These are phyloP conservation scores for Augochlorella aurata DNA, from an alignment of 2,888 invertebrate genomes.

Conservation along the genomic window DNA sequence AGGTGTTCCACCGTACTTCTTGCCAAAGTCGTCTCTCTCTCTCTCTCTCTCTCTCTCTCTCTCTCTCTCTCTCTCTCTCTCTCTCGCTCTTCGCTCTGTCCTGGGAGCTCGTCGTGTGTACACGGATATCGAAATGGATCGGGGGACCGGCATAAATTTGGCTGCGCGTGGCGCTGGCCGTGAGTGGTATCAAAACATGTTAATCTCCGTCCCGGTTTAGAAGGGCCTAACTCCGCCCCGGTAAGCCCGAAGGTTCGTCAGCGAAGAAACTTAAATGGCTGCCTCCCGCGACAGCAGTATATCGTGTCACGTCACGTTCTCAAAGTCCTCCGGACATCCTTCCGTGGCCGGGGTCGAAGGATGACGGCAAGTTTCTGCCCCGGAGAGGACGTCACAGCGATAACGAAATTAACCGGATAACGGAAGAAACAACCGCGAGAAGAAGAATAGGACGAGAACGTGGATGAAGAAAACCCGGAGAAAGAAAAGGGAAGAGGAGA, in stretches of 20 bases:
- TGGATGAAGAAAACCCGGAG: neutral
- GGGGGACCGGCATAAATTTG: conserved; percentile 62
- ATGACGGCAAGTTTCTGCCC: neutral
- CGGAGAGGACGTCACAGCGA: neutral
- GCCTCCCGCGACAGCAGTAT: conserved; percentile 37
- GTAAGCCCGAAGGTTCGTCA: conserved; percentile 56
- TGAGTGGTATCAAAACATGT: conserved; percentile 69
- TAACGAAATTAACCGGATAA: neutral
- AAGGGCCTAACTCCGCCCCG: conserved; percentile 35
- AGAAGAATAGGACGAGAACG: neutral
- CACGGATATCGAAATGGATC: conserved; percentile 44
- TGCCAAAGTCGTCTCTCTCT: neutral
- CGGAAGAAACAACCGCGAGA: neutral
- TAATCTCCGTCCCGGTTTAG: conserved; percentile 59
- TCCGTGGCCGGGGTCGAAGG: conserved; percentile 1
- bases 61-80: neutral
- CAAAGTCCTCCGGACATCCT: conserved; percentile 7
- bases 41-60: neutral
- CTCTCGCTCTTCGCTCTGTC: neutral
- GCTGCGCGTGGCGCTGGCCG: conserved; percentile 38
- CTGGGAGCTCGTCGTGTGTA: neutral
- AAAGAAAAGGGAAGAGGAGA: neutral
- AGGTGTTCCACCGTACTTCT: conserved; percentile 1
- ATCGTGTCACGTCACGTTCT: conserved; percentile 25
- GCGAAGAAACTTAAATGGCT: conserved; percentile 67